These are phyloP conservation scores for Asteroscopus sphinx DNA, from an alignment of 2,888 invertebrate genomes.

Conservation along the genomic window DNA sequence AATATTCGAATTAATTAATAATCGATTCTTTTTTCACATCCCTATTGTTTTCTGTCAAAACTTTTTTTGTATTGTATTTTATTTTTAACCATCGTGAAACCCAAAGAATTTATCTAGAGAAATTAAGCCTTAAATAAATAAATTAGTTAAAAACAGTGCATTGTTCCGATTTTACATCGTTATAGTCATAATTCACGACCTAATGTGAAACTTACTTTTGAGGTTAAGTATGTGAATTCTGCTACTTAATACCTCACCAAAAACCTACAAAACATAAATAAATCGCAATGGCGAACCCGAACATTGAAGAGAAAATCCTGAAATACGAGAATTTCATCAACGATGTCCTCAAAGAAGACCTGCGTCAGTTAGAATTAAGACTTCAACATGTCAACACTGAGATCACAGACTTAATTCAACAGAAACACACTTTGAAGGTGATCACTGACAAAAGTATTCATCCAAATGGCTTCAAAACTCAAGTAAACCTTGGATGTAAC, in stretches of 20 bases:
- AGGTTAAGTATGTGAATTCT: slow-evolving; percentile 36
- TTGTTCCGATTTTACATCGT: too few species aligned
- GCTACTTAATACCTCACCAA: neutral
- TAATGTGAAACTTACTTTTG: slow-evolving; percentile 1
- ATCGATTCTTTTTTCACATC: too few species aligned
- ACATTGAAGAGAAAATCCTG: slow-evolving; percentile 67
- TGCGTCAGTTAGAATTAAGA: slow-evolving; percentile 90
- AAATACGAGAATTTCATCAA: slow-evolving; percentile 94
- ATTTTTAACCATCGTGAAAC: too few species aligned
- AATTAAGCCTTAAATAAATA: too few species aligned
- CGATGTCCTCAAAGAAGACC: slow-evolving; percentile 93
- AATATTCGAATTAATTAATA: too few species aligned
- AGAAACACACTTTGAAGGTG: slow-evolving; percentile 92
- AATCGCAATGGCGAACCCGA: slow-evolving; percentile 65
- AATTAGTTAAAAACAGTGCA: too few species aligned
- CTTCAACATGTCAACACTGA: slow-evolving; percentile 91
- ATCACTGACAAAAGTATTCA: slow-evolving; percentile 88
- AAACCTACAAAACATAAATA: neutral
- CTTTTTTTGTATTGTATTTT: too few species aligned
- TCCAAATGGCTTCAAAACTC: slow-evolving; percentile 82
- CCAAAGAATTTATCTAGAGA: too few species aligned
- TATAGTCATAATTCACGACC: too few species aligned
- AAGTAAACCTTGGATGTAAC: slow-evolving; percentile 95
- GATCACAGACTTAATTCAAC: slow-evolving; percentile 92
- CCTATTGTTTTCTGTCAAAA: too few species aligned